Evolutionary conservation across 2,888 invertebrate genomes (phyloP).

Genomic region (Glyphotaelius pellucidus): DNA sequence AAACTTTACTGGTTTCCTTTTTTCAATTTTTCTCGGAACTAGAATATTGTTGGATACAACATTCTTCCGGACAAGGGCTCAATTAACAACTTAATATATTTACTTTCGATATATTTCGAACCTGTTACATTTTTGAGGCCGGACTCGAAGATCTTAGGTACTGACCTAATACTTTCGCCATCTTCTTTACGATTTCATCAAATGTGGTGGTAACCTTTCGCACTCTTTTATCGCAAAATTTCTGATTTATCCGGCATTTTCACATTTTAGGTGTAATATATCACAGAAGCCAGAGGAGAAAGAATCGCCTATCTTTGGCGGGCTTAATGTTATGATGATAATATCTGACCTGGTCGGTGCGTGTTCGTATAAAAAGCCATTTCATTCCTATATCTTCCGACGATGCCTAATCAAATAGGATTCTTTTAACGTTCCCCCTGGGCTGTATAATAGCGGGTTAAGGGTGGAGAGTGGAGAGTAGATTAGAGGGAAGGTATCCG

Average conservation of each 20-base stretch:
- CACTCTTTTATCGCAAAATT: background rate
- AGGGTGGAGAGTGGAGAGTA: background rate
- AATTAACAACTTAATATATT: too few relatives aligned
- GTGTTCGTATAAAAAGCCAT: background rate
- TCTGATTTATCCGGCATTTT: background rate
- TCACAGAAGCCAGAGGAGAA: background rate
- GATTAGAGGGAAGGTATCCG: background rate
- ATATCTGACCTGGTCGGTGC: background rate
- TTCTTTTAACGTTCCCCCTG: conserved; percentile 11
- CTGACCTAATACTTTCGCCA: background rate
- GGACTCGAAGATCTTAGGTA: too few relatives aligned
- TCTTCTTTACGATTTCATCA: background rate
- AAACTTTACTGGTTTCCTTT: too few relatives aligned
- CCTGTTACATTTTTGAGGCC: too few relatives aligned
- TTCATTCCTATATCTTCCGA: conserved; percentile 14
- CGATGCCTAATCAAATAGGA: conserved; percentile 21
- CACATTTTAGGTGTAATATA: background rate
- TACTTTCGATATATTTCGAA: too few relatives aligned
- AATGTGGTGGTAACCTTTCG: background rate
- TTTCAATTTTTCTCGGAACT: too few relatives aligned
- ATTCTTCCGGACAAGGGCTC: too few relatives aligned
- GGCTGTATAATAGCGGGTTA: background rate
- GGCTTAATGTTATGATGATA: background rate
- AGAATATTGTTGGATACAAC: too few relatives aligned
- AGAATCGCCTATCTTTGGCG: background rate